Conservation (phyloP, 2,113 vertebrate genomes). For the Cynopterus brachyotis region DNA sequence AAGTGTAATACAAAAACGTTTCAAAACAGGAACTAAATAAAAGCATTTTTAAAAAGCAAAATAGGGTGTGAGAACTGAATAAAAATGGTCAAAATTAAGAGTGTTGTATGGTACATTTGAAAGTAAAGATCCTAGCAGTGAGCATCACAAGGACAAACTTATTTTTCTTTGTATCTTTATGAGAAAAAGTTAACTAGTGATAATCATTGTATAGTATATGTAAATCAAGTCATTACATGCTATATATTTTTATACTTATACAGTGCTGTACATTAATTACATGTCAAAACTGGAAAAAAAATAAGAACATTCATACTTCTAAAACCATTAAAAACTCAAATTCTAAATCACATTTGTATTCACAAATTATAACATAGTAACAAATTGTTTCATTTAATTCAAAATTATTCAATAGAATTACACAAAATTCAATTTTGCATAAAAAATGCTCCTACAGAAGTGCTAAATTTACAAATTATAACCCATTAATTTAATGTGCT, state of each 20-base stretch:
- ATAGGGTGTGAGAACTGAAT: neutral
- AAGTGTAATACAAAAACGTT: slow-evolving; percentile 62
- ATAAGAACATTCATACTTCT: neutral
- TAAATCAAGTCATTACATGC: neutral
- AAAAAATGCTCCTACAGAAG: neutral
- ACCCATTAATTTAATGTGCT: neutral
- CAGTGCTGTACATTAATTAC: neutral
- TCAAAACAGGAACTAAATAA: neutral
- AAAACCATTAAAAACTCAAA: neutral
- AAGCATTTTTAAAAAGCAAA: neutral
- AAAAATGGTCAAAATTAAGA: neutral
- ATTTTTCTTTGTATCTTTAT: neutral
- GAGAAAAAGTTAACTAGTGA: neutral
- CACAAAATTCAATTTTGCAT: neutral
- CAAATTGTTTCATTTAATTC: neutral
- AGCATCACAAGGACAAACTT: neutral
- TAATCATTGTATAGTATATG: neutral
- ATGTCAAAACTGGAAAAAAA: neutral
- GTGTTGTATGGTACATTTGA: neutral
- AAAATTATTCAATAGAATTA: neutral
- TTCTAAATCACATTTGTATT: neutral
- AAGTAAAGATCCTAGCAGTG: neutral
- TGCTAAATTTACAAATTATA: neutral
- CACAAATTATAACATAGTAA: neutral
- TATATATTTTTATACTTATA: neutral